These are phyloP conservation scores for Anolis carolinensis DNA, from an alignment of 2,113 vertebrate species.

Conservation along the genomic window DNA sequence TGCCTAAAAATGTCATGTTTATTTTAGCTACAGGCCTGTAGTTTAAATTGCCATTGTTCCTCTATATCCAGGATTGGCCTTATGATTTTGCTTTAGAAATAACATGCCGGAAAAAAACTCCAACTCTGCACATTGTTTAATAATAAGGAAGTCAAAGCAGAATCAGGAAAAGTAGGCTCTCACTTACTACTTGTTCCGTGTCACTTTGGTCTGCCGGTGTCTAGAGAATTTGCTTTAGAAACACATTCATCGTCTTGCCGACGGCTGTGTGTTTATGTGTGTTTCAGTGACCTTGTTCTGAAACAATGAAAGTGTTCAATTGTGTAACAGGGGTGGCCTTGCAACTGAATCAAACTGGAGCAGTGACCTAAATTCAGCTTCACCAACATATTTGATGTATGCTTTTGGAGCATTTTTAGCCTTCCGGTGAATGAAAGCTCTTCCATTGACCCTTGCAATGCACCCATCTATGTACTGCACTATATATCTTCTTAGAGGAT, in stretches of 20 bases:
- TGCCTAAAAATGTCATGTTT: background rate
- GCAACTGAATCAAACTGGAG: background rate
- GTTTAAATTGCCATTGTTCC: background rate
- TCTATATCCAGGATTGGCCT: background rate
- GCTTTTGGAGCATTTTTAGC: background rate
- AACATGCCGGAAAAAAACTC: background rate
- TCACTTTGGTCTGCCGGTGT: background rate
- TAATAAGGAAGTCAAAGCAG: background rate
- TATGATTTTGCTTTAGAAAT: background rate
- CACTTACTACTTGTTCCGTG: background rate
- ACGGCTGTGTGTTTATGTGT: rapidly evolving
- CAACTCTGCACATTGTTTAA: background rate
- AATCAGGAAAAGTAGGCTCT: background rate
- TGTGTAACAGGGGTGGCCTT: background rate
- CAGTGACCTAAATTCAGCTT: background rate
- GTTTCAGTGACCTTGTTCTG: background rate
- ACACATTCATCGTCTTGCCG: background rate
- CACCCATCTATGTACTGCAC: rapidly evolving
- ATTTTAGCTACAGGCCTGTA: background rate
- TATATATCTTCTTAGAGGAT: background rate
- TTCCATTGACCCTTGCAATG: background rate
- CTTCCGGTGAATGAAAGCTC: rapidly evolving
- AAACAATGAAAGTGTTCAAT: conserved; percentile 24
- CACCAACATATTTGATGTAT: rapidly evolving
- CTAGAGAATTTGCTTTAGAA: background rate